phyloP scores from a whole-genome alignment of 2,888 invertebrate species.

The Noctua fimbriata region DNA sequence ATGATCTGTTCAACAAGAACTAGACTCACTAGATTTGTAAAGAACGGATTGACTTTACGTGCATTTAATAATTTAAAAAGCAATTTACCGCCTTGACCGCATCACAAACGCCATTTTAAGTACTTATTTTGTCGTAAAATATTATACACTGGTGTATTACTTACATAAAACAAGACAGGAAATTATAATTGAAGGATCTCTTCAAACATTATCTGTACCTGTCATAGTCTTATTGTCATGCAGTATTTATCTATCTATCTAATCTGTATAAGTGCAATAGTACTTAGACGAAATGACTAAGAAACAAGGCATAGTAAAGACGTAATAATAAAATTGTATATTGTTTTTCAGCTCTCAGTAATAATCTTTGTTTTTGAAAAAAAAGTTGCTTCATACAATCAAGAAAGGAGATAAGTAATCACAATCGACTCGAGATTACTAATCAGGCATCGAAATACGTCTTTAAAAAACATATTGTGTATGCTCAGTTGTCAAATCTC shows the following conservation, averaged over 20 bases:
- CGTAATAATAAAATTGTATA: not conserved
- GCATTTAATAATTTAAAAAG: not conserved
- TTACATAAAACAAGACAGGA: not conserved
- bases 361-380: not conserved
- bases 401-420: conserved; percentile 32
- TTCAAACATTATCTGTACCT: conserved; percentile 4
- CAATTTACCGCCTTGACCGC: not conserved
- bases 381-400: not conserved
- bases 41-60: no score
- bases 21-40: no score
- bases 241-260: not conserved
- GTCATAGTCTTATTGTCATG: conserved; percentile 1
- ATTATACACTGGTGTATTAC: not conserved
- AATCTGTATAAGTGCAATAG: conserved; percentile 13
- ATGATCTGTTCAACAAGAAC: no score
- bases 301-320: not conserved
- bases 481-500: conserved; percentile 12
- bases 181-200: conserved; percentile 2
- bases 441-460: not conserved
- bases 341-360: not conserved
- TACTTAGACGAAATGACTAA: not conserved
- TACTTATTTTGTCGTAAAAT: not conserved
- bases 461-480: not conserved
- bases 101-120: not conserved
- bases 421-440: conserved; percentile 17